phyloP scores from a whole-genome alignment of 2,113 vertebrate species.

The Raja brachyura region DNA sequence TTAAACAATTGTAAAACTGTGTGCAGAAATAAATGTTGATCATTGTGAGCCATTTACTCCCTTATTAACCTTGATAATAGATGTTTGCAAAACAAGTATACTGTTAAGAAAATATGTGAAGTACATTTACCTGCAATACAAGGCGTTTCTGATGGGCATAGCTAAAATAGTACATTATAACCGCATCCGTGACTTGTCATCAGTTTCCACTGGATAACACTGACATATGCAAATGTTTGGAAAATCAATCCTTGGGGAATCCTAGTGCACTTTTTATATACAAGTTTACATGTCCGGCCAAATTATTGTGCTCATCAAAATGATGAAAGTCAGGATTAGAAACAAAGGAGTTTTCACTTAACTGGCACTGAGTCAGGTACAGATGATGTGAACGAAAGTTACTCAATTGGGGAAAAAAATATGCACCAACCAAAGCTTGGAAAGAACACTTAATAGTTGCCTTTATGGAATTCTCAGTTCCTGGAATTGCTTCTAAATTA shows the following conservation, averaged over 20 bases:
- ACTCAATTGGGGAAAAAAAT: not conserved
- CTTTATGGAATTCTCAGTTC: conserved; percentile 6
- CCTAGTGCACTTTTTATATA: not conserved
- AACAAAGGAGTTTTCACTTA: not conserved
- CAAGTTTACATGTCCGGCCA: not conserved
- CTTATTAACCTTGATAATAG: not conserved
- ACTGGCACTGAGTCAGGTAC: not conserved
- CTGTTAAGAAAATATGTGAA: not conserved
- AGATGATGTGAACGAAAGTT: not conserved
- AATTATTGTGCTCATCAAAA: conserved; percentile 27
- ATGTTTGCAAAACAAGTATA: not conserved
- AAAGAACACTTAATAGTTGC: not conserved
- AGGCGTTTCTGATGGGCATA: not conserved
- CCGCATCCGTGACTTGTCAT: not conserved
- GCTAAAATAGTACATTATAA: not conserved
- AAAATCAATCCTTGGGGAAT: not conserved
- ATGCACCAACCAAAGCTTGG: not conserved
- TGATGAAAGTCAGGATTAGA: not conserved
- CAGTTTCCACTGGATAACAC: not conserved
- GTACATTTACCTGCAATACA: not conserved
- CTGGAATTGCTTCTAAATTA: not conserved
- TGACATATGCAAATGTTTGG: not conserved
- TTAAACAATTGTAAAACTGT: not conserved
- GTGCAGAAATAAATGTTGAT: not conserved
- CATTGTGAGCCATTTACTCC: not conserved